Evolutionary conservation across 2,797 vertebrate species (phyloP).

Genomic region (Coranthus polyacanthus): DNA sequence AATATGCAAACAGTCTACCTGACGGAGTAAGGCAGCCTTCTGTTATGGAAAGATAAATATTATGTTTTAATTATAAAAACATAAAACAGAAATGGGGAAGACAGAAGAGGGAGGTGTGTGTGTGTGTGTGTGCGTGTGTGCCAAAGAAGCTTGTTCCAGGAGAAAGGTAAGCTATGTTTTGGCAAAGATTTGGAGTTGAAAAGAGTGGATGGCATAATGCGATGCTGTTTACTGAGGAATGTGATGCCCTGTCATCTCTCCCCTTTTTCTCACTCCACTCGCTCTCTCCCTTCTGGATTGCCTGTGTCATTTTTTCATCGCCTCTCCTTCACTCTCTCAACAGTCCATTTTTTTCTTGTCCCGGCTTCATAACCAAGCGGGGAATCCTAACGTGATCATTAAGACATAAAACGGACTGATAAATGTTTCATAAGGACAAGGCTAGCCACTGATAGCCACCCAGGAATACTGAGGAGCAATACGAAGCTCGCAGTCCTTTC

Average conservation of each 20-base stretch:
- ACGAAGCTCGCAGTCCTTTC: constrained; percentile 63
- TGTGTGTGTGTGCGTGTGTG: constrained; percentile 22
- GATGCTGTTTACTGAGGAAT: constrained; percentile 80
- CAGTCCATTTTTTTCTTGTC: constrained; percentile 50
- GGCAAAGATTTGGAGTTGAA: constrained; percentile 81
- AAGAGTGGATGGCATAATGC: constrained; percentile 79
- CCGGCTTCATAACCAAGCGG: constrained; percentile 82
- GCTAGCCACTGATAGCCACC: constrained; percentile 84
- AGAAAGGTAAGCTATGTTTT: constrained; percentile 84
- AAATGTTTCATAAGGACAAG: constrained; percentile 88
- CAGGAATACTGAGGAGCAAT: constrained; percentile 79
- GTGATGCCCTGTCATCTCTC: constrained; percentile 74
- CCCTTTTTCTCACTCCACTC: constrained; percentile 58
- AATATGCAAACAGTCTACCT: constrained; percentile 89
- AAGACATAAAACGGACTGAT: constrained; percentile 87
- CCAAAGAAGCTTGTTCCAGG: constrained; percentile 74
- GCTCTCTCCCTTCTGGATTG: constrained; percentile 60
- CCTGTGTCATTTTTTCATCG: constrained; percentile 61
- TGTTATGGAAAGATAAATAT: constrained; percentile 91
- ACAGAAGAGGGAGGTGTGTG: constrained; percentile 55
- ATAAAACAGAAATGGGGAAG: constrained; percentile 86
- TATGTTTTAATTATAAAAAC: constrained; percentile 92
- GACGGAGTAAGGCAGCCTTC: constrained; percentile 87
- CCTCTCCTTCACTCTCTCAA: constrained; percentile 62
- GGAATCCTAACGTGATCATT: constrained; percentile 88